Conservation (phyloP, 2,888 invertebrate species). For the Diadromus collaris region DNA sequence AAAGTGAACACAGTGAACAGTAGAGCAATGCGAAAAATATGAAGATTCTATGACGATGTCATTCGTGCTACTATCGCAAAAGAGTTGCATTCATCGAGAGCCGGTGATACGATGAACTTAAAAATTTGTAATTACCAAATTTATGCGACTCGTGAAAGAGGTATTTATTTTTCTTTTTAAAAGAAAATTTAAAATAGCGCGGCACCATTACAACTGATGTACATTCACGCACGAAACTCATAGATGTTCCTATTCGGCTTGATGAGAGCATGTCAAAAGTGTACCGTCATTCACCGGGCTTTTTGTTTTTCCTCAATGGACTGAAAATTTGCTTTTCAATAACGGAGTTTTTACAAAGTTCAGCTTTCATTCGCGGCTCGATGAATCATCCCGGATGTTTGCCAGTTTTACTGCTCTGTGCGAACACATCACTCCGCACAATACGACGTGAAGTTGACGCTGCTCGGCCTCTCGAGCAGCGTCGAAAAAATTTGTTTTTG, state of each 20-base stretch:
- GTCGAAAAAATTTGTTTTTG: constrained; percentile 10
- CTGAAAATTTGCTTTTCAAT: constrained; percentile 27
- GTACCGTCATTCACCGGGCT: background rate
- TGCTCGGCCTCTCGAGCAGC: constrained; percentile 17
- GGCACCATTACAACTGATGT: background rate
- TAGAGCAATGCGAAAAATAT: background rate
- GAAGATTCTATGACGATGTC: background rate
- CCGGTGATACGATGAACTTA: background rate
- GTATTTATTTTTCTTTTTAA: background rate
- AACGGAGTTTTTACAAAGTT: constrained; percentile 2
- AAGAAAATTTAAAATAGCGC: background rate
- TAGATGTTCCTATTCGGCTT: background rate
- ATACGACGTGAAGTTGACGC: constrained; percentile 34
- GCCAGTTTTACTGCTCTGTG: constrained; percentile 34
- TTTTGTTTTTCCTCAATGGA: constrained; percentile 20
- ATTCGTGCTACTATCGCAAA: background rate
- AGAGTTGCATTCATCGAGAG: background rate
- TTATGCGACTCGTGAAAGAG: background rate
- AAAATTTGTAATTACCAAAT: background rate
- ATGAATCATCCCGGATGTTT: constrained; percentile 3
- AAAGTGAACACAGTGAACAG: background rate
- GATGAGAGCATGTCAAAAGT: background rate
- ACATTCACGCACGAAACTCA: background rate
- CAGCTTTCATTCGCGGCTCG: constrained; percentile 11
- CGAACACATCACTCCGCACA: background rate